Percentiles rank a stretch among this genome's conserved stretches.
Conservation (phyloP, 1,140 invertebrate species). For the Drosophila gunungcola region DNA sequence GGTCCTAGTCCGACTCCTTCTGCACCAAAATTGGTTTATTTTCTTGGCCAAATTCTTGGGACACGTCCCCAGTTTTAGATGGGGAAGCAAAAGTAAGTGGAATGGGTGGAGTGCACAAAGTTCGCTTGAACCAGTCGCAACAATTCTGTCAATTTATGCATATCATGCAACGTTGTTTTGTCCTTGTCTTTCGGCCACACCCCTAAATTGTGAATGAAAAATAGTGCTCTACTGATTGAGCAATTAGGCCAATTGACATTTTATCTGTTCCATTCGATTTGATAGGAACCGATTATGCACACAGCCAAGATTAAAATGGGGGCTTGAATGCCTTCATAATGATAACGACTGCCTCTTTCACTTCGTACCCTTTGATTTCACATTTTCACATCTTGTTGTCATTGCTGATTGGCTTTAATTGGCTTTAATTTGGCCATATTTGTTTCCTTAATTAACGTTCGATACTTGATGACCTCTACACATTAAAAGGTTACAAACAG, state of each 20-base stretch:
- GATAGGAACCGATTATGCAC: constrained; percentile 8
- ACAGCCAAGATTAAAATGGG: neutral
- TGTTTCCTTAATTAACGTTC: neutral
- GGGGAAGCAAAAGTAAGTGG: neutral
- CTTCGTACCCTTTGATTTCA: too few species aligned
- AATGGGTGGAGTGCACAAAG: neutral
- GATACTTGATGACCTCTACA: neutral
- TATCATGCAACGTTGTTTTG: constrained; percentile 11
- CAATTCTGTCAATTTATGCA: constrained; percentile 47
- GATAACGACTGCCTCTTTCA: neutral
- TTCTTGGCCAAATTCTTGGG: constrained; percentile 57
- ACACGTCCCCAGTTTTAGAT: constrained; percentile 20
- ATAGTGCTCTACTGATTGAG: constrained; percentile 31
- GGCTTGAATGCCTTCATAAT: neutral
- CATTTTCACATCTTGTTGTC: too few species aligned
- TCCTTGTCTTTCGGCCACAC: neutral
- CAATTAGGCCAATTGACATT: constrained; percentile 63
- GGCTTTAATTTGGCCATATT: neutral
- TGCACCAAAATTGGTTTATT: constrained; percentile 65
- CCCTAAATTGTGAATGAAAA: neutral
- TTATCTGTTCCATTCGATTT: constrained; percentile 35
- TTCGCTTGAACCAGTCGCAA: constrained; percentile 7
- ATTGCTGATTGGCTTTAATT: constrained; percentile 5
- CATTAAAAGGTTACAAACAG: neutral
- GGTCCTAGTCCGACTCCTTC: constrained; percentile 31